Evolutionary conservation across 1,140 invertebrate genomes (phyloP), one percentile per base, ranked within the genome.

Genomic region (Bombyx mandarina): DNA sequence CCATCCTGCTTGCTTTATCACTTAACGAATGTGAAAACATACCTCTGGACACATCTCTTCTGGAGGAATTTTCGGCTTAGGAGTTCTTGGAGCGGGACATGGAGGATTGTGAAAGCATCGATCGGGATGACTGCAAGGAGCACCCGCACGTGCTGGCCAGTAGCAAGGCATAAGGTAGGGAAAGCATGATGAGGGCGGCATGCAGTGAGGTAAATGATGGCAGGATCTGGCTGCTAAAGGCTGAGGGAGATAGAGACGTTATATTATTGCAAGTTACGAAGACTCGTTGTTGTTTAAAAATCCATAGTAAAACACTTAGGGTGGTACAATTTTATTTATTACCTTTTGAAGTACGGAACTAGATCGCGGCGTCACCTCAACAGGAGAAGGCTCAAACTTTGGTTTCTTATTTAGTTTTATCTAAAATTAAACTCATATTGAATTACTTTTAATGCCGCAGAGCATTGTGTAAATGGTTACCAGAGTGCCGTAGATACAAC

Each of bases 81-180:
- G 45, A 5, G 47, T 54, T 22, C 74, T 77, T 2, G 77, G 68
- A 1, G 74, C 53, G 43, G 66, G 61, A 48, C 82, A 86, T 0
- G 81, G 81, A 7, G 82, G 82, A 48, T 77, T 84, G 57, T 86
- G 83, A 66, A 86, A 86, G 55, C 83, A 86, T 26, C 65, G 60
- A 0, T 69, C 55, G 0, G 83, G 83, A 4, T 63, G 54, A 49
- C 65, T 75, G 61, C 83, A 86, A 0, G 83, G 83, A 1, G 83
- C 83, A 2, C 72, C 71, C 0, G 78, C 66, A 6, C 79, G 54
- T 0, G 77, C 65, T 0, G 81, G 83, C 81, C 81, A 84, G 67
- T 63, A 86, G 55, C 82, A 86, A 3, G 80, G 82, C 79, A 82
- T 81, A 18, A 86, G 60, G 58, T 79, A 82, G 0, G 82, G 82